Conservation (phyloP, 2,113 vertebrate genomes). For the Formicarius rufipectus region DNA sequence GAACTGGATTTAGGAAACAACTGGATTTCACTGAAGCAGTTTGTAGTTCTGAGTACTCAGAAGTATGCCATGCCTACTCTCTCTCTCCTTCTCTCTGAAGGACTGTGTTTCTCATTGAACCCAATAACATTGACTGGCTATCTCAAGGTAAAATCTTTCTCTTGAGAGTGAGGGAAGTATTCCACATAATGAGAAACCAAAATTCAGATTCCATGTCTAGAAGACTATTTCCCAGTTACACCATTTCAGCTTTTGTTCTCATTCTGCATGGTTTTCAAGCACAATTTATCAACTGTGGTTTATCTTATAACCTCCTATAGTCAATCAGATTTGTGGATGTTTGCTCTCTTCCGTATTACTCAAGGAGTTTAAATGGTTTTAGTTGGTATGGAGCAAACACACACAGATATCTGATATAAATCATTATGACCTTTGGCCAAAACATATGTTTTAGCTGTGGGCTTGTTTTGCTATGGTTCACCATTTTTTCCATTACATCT, state of each 20-base stretch:
- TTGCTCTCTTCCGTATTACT: not conserved
- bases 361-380: not conserved
- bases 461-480: not conserved
- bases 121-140: not conserved
- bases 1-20: not conserved
- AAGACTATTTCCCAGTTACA: not conserved
- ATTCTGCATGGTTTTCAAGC: not conserved
- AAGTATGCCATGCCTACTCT: not conserved
- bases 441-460: not conserved
- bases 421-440: not conserved
- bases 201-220: not conserved
- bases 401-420: not conserved
- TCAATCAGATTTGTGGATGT: not conserved
- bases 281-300: not conserved
- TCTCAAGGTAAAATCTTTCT: not conserved
- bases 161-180: not conserved
- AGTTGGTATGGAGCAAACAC: not conserved
- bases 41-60: not conserved
- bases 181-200: not conserved
- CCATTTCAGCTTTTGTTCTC: not conserved
- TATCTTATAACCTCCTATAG: not conserved
- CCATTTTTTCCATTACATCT: not conserved
- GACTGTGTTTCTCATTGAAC: not conserved
- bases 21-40: not conserved
- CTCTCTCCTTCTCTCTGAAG: not conserved